Evolutionary conservation across 2,888 invertebrate species (phyloP), one percentile per base, ranked within the genome.

Genomic region (Tetrapedia diversipes): DNA sequence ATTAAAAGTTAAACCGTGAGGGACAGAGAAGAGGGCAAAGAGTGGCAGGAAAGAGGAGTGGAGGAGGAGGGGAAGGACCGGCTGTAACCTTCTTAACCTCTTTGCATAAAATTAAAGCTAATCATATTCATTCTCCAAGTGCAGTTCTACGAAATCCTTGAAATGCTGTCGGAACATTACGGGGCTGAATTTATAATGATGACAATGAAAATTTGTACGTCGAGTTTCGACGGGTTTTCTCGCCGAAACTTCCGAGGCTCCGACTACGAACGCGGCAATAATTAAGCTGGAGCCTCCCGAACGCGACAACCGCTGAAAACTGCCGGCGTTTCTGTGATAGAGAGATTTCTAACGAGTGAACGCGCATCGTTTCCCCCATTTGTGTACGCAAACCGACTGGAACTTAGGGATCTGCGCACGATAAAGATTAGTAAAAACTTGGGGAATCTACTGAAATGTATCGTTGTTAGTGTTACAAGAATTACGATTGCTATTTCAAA

Each of bases 31-130:
- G 22, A 14, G 16, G 7, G 10, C 8, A 16, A 24, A 49, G 49
- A 24, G 8, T 49, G 16, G 49, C 7, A n/a, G 27, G 14, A 29
- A 54, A 11, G 51, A 34, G 11, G 22, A 56, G 27, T n/a, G 19
- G 29, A 41, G 6, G 10, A 19, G 22, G 43, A 51, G 22, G 41
- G 43, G 41, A 16, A 16, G 37, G 11, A 14, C 4, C 1, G 53
- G 22, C 39, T 34, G 66, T 66, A 65, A 54, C 70, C 60, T 75
- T 32, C 56, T 79, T 79, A 75, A 70, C 75, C 79, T 64, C 69
- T 70, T 75, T 79, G 70, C 80, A 75, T 80, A 70, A 63, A 80
- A 79, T 79, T 80, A 70, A 65, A 66, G 53, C 43, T 66, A 56
- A 79, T 75, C 61, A 67, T 71, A 77, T 71, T 78, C 78, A 77